Evolutionary conservation across 2,888 invertebrate species (phyloP).

Genomic region (Morpho helenor): DNA sequence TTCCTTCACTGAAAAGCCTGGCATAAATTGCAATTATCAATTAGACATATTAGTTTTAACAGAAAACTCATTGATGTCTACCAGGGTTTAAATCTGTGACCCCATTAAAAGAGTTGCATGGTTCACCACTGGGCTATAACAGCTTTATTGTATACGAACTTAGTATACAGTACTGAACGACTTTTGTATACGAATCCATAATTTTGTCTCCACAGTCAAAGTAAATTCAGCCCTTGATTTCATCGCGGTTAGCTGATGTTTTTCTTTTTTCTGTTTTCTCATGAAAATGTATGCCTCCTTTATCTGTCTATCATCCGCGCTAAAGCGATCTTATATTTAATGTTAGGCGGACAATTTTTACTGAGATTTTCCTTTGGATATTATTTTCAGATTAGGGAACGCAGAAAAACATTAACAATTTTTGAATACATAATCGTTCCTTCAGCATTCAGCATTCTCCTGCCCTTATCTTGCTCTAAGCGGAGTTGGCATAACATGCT

Average conservation of each 20-base stretch:
- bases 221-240: conserved; percentile 57
- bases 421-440: conserved; percentile 2
- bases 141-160: too few species aligned
- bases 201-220: conserved; percentile 49
- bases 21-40: too few species aligned
- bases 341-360: conserved; percentile 58
- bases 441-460: too few species aligned
- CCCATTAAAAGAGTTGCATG: too few species aligned
- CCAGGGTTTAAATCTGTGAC: too few species aligned
- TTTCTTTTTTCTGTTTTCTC: conserved; percentile 44
- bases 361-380: conserved; percentile 38
- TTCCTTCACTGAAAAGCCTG: too few species aligned
- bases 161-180: too few species aligned
- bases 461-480: too few species aligned
- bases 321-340: conserved; percentile 69
- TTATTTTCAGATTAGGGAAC: conserved; percentile 48
- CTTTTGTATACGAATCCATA: conserved; percentile 35
- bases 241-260: conserved; percentile 47
- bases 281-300: conserved; percentile 66
- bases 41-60: too few species aligned
- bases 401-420: conserved; percentile 36
- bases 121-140: too few species aligned
- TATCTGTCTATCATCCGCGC: conserved; percentile 62
- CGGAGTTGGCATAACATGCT: too few species aligned
- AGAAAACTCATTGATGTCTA: too few species aligned